Base-by-base conservation (phyloP, 2,113 vertebrate species). In the Centropristis striata region DNA sequence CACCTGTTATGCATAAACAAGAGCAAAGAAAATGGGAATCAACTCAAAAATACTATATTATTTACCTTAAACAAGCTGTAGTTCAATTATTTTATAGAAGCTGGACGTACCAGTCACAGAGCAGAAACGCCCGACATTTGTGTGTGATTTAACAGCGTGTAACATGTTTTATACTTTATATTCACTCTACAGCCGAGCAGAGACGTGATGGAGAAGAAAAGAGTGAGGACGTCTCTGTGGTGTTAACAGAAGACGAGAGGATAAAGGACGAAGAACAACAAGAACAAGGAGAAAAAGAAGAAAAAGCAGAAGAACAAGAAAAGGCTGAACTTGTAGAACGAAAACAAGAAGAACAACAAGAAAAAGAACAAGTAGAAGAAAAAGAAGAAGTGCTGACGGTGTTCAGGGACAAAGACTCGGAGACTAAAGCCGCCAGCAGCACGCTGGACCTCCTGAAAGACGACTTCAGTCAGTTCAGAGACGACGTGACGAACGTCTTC, bases 371-470 rank as follows among this genome's bases (percentile, higher is more conserved):
- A n/a, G n/a, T n/a, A n/a, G n/a, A n/a, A n/a, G n/a, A n/a, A n/a
- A 90, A 71, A 23, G 84, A 81, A 1, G 82, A 71, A 2, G 18
- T 91, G 15, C 15, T 72, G 2, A 88, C 68, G 10, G 69, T 76
- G 5, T 86, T 92, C 12, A 88, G 60, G 73, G 75, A n/a, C n/a
- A n/a, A n/a, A n/a, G n/a, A 90, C 11, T 8, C 32, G 11, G 61
- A 71, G 18, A 53, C 50, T 15, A 50, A 46, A 32, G 0, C 41
- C 12, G 23, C 5, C 1, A 14, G 3, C 55, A 66, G 68, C 3
- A 14, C 64, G 0, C 41, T 85, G 1, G 2, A 10, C 1, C 59
- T 80, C 2, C 36, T 83, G 6, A 80, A 21, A 25, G 79, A 50
- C 0, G 84, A 86, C 57, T 12, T 82, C 4, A 75, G 23, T 8